Base-by-base conservation (phyloP, 2,888 invertebrate species). In the Parnassius mnemosyne region DNA sequence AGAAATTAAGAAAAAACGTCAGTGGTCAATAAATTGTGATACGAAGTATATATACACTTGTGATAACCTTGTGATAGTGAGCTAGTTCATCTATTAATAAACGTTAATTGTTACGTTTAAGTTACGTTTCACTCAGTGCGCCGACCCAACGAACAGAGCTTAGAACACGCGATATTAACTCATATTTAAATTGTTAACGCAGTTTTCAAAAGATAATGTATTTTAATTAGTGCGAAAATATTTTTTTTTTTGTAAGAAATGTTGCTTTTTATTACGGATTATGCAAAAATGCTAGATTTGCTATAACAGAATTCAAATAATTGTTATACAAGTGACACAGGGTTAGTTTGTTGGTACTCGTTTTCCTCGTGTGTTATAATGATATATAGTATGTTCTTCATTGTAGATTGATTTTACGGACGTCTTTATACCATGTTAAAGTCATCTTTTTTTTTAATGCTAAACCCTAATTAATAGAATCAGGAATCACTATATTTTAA, bases 1-100 rank as follows among this genome's bases (percentile, higher is more conserved):
- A 16, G 16, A 16, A 16, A 16, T 16, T 16, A 16, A 16, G 16
- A 16, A 16, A 16, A 16, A 16, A 16, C 16, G 16, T 16, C 63
- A 63, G 62, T 62, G 69, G 63, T 68, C 61, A 61, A 66, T 57
- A 16, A 60, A 62, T 64, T 68, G 68, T 72, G 69, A 68, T 69
- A 64, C 66, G 64, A 67, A 63, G 66, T 65, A 59, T 59, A 68
- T 63, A 68, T 66, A 69, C 68, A 54, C 64, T 65, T 64, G 78
- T 82, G 87, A 85, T 87, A 83, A 83, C 85, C 84, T 85, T 87
- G 86, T 86, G 88, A 85, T 87, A 86, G 72, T 16, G 16, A 16
- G 16, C 16, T 16, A 16, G 16, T 16, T 16, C 16, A 16, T 16
- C 16, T 16, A 16, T 16, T 16, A 16, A 16, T 16, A 16, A 16